A percentile compares a stretch with the other conserved stretches of the same genome.
These are phyloP conservation scores for Melopsittacus undulatus DNA, from an alignment of 2,797 vertebrate species.

Conservation along the genomic window DNA sequence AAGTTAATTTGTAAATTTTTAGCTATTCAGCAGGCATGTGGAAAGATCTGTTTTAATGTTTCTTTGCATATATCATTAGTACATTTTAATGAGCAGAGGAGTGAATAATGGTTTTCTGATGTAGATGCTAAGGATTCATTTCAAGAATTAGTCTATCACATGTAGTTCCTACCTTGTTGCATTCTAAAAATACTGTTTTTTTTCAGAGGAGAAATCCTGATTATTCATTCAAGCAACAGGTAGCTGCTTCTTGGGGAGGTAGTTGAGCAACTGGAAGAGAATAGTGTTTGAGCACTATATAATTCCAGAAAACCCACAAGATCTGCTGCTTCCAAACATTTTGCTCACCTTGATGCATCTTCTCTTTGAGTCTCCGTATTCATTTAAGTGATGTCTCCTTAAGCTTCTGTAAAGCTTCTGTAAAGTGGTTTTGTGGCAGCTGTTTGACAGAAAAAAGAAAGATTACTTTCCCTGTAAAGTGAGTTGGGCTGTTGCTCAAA, in stretches of 20 bases:
- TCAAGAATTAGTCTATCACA: background rate
- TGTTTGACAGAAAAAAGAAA: background rate
- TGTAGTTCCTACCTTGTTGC: background rate
- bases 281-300: background rate
- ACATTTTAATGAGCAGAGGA: background rate
- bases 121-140: background rate
- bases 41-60: background rate
- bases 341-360: fast-evolving
- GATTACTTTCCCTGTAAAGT: background rate
- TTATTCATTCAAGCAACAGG: background rate
- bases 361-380: background rate
- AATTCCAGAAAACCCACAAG: background rate
- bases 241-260: background rate
- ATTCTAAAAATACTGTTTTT: background rate
- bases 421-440: background rate
- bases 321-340: background rate
- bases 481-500: background rate
- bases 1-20: background rate
- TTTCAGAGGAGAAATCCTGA: background rate
- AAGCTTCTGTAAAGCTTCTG: background rate
- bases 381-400: background rate
- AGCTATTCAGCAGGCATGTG: background rate
- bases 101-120: background rate
- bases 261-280: background rate
- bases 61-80: background rate